Base-by-base conservation (phyloP, 2,888 invertebrate genomes). In the Agrilus cyanescens region DNA sequence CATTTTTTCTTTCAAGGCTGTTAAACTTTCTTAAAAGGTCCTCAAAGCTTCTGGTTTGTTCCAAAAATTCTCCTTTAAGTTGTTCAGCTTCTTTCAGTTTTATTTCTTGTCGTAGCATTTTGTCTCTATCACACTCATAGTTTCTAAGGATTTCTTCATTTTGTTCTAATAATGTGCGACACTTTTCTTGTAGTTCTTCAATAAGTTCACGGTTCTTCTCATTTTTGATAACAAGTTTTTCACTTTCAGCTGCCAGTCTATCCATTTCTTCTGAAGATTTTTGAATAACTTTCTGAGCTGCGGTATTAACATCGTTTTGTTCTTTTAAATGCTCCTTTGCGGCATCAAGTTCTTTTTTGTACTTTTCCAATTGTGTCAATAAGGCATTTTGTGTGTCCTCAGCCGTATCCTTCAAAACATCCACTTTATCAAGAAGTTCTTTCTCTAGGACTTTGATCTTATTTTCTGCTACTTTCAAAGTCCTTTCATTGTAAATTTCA, bases 11-110 rank as follows among this genome's bases (percentile, higher is more conserved):
- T 42, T 55, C 48, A 12, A 60, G 37, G 16, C 49, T 48, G 46
- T 62, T 62, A 40, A 51, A 57, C 42, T 58, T 57, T 41, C 60
- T 59, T 31, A 57, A 44, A 37, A 62, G 44, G 13, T 56, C 52
- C 43, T 63, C 62, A 37, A 62, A 62, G 50, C 58, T 61, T 12
- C 61, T 62, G 40, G 61, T 59, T 37, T 61, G 57, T 15, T 63
- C 60, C 10, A 63, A 60, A 45, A 62, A 63, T 38, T 62, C 37
- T 57, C 59, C 29, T 58, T 51, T 38, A 58, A 53, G 25, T 54
- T 49, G 12, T 51, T 51, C 31, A 54, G 46, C 33, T 8, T 32
- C 31, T 39, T 16, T 33, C 1, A 15, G 14, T 38, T 43, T 25
- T 10, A 13, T 6, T 20, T 31, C 32, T 43, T 8, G n/a, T 14